A percentile compares a stretch with the other conserved stretches of the same genome.
phyloP scores from a whole-genome alignment of 2,797 vertebrate species.

The Platalea minor region DNA sequence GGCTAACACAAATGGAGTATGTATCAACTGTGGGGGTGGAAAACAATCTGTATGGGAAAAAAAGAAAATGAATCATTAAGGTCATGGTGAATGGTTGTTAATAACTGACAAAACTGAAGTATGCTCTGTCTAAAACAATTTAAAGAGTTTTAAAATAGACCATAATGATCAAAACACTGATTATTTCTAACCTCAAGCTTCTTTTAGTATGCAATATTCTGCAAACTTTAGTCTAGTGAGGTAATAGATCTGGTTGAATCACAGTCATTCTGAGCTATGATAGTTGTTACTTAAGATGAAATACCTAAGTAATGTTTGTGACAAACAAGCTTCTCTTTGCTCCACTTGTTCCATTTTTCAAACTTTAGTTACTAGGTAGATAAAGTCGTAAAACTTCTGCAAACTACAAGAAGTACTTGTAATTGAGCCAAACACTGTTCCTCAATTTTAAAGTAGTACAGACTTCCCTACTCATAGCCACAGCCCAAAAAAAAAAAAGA shows the following conservation, averaged over 20 bases:
- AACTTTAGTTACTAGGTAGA: not conserved
- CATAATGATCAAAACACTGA: not conserved
- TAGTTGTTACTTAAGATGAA: not conserved
- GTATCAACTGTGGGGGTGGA: not conserved
- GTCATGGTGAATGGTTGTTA: not conserved
- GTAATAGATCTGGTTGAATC: not conserved
- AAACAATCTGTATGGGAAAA: constrained; percentile 41
- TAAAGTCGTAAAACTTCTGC: not conserved
- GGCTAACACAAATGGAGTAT: constrained; percentile 21
- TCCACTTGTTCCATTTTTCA: not conserved
- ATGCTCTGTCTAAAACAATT: not conserved
- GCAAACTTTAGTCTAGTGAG: not conserved
- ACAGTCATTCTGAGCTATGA: not conserved
- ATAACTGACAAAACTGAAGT: not conserved
- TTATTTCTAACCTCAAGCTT: not conserved
- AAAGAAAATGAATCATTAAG: not conserved
- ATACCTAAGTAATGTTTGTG: not conserved
- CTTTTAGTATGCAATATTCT: not conserved
- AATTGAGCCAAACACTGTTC: not conserved
- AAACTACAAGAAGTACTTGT: not conserved
- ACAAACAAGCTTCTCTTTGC: not conserved
- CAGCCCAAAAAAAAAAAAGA: not conserved
- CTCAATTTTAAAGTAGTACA: not conserved
- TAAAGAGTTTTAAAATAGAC: not conserved
- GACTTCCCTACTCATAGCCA: not conserved